Percentiles rank a stretch among this genome's conserved stretches.
phyloP scores from a whole-genome alignment of 2,113 vertebrate genomes.

The Chamaea fasciata region DNA sequence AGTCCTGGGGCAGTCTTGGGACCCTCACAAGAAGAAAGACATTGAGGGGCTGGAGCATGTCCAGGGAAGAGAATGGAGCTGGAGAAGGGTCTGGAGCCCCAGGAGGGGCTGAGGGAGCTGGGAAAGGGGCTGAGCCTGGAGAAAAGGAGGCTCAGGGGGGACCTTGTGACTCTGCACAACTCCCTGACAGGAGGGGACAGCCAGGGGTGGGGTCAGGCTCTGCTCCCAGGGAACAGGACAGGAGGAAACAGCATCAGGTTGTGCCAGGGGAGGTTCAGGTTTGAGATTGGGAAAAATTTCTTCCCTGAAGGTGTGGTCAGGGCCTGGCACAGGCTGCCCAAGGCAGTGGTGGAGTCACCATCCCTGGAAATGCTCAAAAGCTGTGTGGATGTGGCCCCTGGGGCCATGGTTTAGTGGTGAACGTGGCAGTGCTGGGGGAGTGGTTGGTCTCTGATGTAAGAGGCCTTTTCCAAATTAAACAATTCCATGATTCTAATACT shows the following conservation, averaged over 20 bases:
- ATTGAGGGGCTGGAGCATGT: fast-evolving
- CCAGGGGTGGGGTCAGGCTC: fast-evolving
- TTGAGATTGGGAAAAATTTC: neutral
- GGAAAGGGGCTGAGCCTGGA: neutral
- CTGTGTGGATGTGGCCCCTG: neutral
- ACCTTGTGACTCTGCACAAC: neutral
- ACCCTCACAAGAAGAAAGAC: neutral
- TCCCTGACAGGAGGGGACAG: neutral
- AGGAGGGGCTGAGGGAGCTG: neutral
- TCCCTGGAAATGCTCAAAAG: neutral
- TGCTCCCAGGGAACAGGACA: fast-evolving
- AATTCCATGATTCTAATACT: neutral
- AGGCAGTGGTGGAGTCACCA: neutral
- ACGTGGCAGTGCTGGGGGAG: neutral
- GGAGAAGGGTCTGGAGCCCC: neutral
- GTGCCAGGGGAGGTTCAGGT: neutral
- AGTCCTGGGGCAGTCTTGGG: neutral
- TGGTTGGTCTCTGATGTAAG: neutral
- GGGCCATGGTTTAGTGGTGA: neutral
- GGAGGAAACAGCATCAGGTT: fast-evolving
- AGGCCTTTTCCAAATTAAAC: neutral
- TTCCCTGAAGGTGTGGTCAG: neutral
- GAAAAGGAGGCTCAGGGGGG: neutral
- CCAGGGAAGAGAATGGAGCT: neutral
- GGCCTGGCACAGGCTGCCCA: neutral